phyloP scores from a whole-genome alignment of 2,797 vertebrate species.

The Lepilemur septentrionalis region DNA sequence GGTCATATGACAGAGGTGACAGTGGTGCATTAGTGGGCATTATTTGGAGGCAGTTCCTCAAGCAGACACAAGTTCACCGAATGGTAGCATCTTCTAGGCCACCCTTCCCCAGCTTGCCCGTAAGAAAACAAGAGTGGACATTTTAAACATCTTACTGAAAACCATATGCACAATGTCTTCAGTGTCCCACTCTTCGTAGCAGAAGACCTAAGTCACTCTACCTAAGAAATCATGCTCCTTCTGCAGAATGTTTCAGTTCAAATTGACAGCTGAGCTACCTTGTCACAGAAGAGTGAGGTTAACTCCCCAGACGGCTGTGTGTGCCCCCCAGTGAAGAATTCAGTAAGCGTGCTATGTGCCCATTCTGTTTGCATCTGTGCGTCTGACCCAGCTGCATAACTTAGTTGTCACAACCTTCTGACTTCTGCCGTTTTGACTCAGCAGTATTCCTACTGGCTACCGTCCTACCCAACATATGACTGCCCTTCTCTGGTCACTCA shows the following conservation, averaged over 20 bases:
- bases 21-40: background rate
- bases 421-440: background rate
- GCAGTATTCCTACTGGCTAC: background rate
- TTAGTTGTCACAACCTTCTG: background rate
- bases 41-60: background rate
- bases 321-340: background rate
- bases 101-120: background rate
- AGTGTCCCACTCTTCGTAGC: background rate
- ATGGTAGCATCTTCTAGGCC: background rate
- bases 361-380: background rate
- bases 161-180: background rate
- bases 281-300: background rate
- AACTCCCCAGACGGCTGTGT: background rate
- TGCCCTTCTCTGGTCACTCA: background rate
- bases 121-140: background rate
- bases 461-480: background rate
- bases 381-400: background rate
- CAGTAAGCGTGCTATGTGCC: background rate
- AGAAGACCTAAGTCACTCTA: background rate
- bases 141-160: background rate
- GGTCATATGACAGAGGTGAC: background rate
- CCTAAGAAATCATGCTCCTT: background rate
- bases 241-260: background rate
- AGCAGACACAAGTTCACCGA: background rate
- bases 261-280: background rate